Evolutionary conservation across 2,113 vertebrate genomes (phyloP).

Genomic region (Mungos mungo): DNA sequence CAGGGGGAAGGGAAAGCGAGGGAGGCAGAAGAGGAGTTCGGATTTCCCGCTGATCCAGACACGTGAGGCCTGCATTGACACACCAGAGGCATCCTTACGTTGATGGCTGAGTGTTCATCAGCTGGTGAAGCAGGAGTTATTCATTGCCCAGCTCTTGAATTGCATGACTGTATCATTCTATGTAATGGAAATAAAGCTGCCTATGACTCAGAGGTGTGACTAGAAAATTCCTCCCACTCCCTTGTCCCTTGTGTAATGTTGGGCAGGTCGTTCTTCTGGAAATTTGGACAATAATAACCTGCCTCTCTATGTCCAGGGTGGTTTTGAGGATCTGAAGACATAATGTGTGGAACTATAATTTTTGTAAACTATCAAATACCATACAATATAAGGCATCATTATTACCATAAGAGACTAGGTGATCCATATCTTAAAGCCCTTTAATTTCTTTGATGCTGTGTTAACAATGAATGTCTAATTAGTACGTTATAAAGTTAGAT

Average conservation of each 20-base stretch:
- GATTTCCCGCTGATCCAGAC: not conserved
- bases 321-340: slow-evolving; percentile 26
- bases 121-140: not conserved
- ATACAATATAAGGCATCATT: not conserved
- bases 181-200: slow-evolving; percentile 23
- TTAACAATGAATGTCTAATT: slow-evolving; percentile 49
- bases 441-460: not conserved
- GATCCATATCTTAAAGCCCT: not conserved
- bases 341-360: slow-evolving; percentile 13
- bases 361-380: slow-evolving; percentile 24
- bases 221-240: not conserved
- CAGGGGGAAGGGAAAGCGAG: not conserved
- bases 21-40: not conserved
- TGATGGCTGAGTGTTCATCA: not conserved
- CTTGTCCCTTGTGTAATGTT: slow-evolving; percentile 42
- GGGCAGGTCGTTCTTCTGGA: not conserved
- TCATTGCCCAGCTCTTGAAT: not conserved
- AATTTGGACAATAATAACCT: slow-evolving; percentile 45
- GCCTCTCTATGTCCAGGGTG: not conserved
- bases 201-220: slow-evolving; percentile 49
- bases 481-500: slow-evolving; percentile 30
- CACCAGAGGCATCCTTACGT: not conserved
- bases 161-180: slow-evolving; percentile 1
- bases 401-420: not conserved
- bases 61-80: not conserved